A percentile compares a stretch with the other conserved stretches of the same genome.
These are phyloP conservation scores for Tillus elongatus DNA, from an alignment of 2,888 invertebrate species.

Conservation along the genomic window DNA sequence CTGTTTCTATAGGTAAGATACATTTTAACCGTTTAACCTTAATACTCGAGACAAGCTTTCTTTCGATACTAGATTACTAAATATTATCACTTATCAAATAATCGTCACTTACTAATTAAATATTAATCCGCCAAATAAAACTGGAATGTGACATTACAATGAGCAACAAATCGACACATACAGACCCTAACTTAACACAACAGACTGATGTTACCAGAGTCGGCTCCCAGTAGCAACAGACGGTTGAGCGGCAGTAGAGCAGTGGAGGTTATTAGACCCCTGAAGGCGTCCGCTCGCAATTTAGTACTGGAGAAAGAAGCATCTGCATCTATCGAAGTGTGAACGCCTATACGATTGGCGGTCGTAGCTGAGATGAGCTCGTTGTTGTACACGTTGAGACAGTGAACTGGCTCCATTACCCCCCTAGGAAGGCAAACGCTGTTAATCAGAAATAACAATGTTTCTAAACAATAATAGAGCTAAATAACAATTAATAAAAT, in stretches of 20 bases:
- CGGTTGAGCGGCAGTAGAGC: conserved; percentile 83
- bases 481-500: conserved; percentile 4
- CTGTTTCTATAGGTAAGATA: too few relatives aligned
- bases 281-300: conserved; percentile 80
- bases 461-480: conserved; percentile 1
- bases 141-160: too few relatives aligned
- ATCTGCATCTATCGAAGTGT: conserved; percentile 61
- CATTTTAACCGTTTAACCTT: too few relatives aligned
- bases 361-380: conserved; percentile 87
- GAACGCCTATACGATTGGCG: conserved; percentile 84
- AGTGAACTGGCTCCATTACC: conserved; percentile 86
- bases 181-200: conserved; percentile 65
- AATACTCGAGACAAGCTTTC: too few relatives aligned
- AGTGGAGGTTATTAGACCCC: conserved; percentile 85
- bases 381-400: conserved; percentile 67
- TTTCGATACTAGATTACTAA: too few relatives aligned
- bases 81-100: too few relatives aligned
- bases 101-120: too few relatives aligned
- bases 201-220: conserved; percentile 77
- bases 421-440: conserved; percentile 52
- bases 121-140: too few relatives aligned
- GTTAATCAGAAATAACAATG: conserved; percentile 6
- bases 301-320: conserved; percentile 76
- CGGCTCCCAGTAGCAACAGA: conserved; percentile 81
- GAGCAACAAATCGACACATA: too few relatives aligned